Percentiles rank a stretch among this genome's conserved stretches.
Conservation (phyloP, 2,797 vertebrate genomes). For the Dromococcyx pavoninus region DNA sequence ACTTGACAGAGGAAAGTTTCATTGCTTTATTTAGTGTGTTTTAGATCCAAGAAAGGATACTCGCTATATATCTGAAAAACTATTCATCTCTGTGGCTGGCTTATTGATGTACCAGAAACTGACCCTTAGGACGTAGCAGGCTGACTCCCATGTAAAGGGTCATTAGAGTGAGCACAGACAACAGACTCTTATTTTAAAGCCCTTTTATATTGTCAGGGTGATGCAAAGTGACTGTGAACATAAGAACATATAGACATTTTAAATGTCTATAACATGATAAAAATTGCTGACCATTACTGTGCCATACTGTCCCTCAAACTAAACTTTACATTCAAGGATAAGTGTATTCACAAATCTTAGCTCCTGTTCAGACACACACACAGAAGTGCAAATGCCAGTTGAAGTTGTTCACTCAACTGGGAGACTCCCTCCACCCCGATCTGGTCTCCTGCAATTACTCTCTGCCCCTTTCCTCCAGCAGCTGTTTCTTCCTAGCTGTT, state of each 20-base stretch:
- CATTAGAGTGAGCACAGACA: background rate
- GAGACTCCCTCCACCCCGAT: background rate
- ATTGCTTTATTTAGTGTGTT: slow-evolving; percentile 15
- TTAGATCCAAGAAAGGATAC: background rate
- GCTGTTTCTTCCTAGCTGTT: background rate
- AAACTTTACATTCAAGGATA: background rate
- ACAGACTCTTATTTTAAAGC: background rate
- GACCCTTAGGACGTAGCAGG: background rate
- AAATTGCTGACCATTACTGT: background rate
- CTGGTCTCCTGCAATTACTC: slow-evolving; percentile 16
- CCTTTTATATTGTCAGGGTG: background rate
- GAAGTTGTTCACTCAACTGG: background rate
- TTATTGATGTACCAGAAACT: background rate
- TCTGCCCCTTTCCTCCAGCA: background rate
- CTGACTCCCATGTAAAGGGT: background rate
- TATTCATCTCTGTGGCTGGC: background rate
- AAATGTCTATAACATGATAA: background rate
- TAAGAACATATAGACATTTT: background rate
- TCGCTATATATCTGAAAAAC: slow-evolving; percentile 3
- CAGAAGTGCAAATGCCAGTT: background rate
- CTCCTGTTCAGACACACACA: background rate
- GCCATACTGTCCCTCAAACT: background rate
- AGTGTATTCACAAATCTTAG: background rate
- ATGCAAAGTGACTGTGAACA: background rate
- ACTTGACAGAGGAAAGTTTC: background rate